Base-by-base conservation (phyloP, 2,888 invertebrate species). In the Thelaira solivaga region DNA sequence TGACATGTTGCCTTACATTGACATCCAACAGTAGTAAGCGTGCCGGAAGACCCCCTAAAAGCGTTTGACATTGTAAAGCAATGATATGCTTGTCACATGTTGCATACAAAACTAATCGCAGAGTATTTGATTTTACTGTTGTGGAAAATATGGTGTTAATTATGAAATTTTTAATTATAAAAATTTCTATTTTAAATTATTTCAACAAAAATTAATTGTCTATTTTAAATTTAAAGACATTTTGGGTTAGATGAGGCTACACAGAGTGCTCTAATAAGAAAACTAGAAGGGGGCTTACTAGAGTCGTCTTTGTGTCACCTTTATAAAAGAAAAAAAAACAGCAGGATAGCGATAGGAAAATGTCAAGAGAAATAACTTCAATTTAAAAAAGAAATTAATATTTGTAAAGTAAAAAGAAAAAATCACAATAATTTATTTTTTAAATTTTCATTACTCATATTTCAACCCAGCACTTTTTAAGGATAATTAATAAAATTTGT, bases 401-500 rank as follows among this genome's bases (percentile, higher is more conserved):
- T n/a, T n/a, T n/a, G n/a, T n/a, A n/a, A n/a, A n/a, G n/a, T n/a
- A n/a, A n/a, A n/a, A n/a, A n/a, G n/a, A n/a, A n/a, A n/a, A n/a
- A n/a, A n/a, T n/a, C n/a, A n/a, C n/a, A 39, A 24, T 55, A 24
- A 24, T 16, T 24, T 2, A 24, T 39, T 13, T 24, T 11, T 3
- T 5, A 39, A 39, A 36, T 16, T 62, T 45, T 68, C 8, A 22
- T 29, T 16, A 26, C 29, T 45, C 22, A 4, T 11, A 55, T 67
- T 67, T 57, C 51, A 64, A 43, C 26, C 29, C 43, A 29, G n/a
- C n/a, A n/a, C n/a, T n/a, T n/a, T n/a, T n/a, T n/a, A 10, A 65
- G 34, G 10, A 76, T 76, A 78, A 84, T 83, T 85, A 83, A 80
- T 80, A 80, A 80, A 80, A 80, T 80, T 80, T 80, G 77, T 64